phyloP scores from a whole-genome alignment of 1,140 invertebrate genomes.

The Eulimnadia texana region DNA sequence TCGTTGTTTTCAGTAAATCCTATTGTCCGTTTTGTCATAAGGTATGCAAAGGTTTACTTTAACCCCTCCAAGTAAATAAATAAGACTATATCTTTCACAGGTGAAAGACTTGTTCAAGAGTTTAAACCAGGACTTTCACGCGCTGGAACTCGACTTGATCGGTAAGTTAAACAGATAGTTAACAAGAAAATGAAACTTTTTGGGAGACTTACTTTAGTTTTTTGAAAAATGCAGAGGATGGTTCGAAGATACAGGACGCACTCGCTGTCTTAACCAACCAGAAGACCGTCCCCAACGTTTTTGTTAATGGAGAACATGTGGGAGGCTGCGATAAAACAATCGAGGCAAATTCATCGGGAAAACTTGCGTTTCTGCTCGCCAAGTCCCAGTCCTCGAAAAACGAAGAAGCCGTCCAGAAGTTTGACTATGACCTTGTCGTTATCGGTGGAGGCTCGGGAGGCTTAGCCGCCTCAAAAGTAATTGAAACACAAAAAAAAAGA shows the following conservation, averaged over 20 bases:
- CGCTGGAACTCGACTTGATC: background rate
- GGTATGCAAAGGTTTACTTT: background rate
- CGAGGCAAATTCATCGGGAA: conserved; percentile 30
- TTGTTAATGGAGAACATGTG: conserved; percentile 39
- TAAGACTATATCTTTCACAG: background rate
- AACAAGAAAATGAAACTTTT: background rate
- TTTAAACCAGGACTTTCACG: background rate
- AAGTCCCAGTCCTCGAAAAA: background rate
- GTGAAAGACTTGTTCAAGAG: conserved; percentile 4
- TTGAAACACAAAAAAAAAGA: background rate
- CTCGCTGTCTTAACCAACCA: conserved; percentile 34
- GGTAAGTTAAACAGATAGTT: background rate
- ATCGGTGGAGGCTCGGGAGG: conserved; percentile 52
- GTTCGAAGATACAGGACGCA: conserved; percentile 31
- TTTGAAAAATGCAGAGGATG: conserved; percentile 29
- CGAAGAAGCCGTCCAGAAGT: too few species aligned
- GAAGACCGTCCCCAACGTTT: conserved; percentile 45
- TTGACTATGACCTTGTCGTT: conserved; percentile 48
- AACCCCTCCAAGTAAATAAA: too few species aligned
- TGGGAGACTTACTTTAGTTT: background rate
- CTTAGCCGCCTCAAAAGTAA: conserved; percentile 42
- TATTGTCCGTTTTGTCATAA: conserved; percentile 36
- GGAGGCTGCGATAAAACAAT: conserved; percentile 31
- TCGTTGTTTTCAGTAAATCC: conserved; percentile 39
- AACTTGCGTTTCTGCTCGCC: conserved; percentile 30